Evolutionary conservation across 2,888 invertebrate species (phyloP), one percentile per base, ranked within the genome.

Genomic region (Emmelina monodactyla): DNA sequence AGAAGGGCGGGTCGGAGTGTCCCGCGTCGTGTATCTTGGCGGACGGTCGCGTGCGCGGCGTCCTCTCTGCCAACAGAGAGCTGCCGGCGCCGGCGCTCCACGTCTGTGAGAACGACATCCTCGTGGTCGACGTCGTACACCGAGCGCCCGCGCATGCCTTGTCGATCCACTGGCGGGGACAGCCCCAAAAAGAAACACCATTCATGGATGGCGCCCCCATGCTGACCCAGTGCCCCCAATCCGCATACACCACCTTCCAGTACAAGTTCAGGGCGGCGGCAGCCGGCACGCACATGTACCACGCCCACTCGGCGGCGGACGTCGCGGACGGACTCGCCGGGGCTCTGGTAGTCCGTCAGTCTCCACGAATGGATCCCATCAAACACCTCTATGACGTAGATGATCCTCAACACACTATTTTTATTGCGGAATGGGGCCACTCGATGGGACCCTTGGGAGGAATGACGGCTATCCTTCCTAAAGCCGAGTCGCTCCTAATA

Each of bases 161-260:
- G 0, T 83, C 88, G 1, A 81, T 92, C 33, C 92, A 92, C 62
- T 92, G 91, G 91, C 85, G 91, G 42, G 92, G 92, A 1, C 90
- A 90, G 44, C 88, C 85, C 50, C 56, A 82, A 65, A 63, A 84
- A 43, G 85, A 76, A 70, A 84, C 88, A 6, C 88, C 88, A 0
- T 88, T 85, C 54, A 89, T 89, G 89, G 90, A 90, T 44, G 90
- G 90, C 31, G 85, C 87, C n/a, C 88, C 89, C 1, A 84, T 88
- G 82, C 69, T 90, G 34, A 89, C 89, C 0, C 90, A 90, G 59
- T 90, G 89, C 49, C 88, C 89, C 0, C 88, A 90, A 50, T 82
- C 85, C 1, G 86, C 88, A 30, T 88, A 86, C 53, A 87, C 87
- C 2, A 87, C 86, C 9, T 90, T 90, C 63, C 88, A 88, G 52